Evolutionary conservation across 2,888 invertebrate species (phyloP).

Genomic region (Lasioglossum calceatum): DNA sequence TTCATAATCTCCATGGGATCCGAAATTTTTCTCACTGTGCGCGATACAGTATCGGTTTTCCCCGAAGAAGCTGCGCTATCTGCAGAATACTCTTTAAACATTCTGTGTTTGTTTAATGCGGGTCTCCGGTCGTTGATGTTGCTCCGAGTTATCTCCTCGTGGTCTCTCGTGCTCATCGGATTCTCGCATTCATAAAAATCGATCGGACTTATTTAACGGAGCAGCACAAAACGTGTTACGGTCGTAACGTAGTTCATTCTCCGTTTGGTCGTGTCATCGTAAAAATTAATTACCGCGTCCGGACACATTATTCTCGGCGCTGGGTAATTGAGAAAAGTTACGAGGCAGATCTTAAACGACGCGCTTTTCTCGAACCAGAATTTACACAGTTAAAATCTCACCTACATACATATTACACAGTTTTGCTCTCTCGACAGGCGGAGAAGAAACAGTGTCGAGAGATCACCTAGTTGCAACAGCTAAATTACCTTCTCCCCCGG

Average conservation of each 20-base stretch:
- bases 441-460: neutral
- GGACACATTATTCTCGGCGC: neutral
- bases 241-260: neutral
- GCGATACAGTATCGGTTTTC: neutral
- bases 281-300: neutral
- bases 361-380: no score
- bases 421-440: neutral
- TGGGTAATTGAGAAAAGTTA: neutral
- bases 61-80: neutral
- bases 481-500: neutral
- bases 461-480: conserved; percentile 3
- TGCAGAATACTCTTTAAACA: neutral
- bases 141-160: neutral
- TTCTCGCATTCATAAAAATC: neutral
- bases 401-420: neutral
- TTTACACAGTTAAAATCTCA: neutral
- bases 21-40: neutral
- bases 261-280: neutral
- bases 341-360: neutral
- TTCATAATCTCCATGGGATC: neutral
- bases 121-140: neutral
- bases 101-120: neutral
- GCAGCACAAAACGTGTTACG: neutral
- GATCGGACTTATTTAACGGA: neutral
- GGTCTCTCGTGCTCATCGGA: neutral